Conservation (phyloP, 2,797 vertebrate genomes). For the Masticophis lateralis region DNA sequence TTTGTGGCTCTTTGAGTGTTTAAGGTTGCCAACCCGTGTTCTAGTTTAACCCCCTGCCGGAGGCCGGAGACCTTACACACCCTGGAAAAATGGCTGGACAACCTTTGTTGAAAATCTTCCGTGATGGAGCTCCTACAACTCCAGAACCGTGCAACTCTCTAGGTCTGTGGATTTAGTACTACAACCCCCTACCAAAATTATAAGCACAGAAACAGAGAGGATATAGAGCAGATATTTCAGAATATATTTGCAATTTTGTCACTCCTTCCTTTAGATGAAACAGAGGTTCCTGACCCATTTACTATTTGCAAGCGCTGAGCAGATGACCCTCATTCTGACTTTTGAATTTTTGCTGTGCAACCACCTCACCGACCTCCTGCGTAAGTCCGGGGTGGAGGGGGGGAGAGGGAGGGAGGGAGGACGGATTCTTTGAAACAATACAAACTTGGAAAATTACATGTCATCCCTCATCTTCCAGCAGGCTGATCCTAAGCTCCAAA, state of each 20-base stretch:
- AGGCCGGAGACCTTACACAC: too few relatives aligned
- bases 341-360: background rate
- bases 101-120: too few relatives aligned
- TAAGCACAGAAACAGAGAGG: background rate
- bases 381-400: background rate
- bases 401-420: background rate
- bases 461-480: background rate
- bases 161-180: background rate
- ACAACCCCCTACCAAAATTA: background rate
- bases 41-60: too few relatives aligned
- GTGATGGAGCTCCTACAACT: too few relatives aligned
- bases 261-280: background rate
- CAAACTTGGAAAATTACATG: background rate
- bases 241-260: background rate
- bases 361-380: background rate
- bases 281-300: conserved; percentile 18
- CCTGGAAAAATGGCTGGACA: too few relatives aligned
- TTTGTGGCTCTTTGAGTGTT: too few relatives aligned
- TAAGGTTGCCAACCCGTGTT: too few relatives aligned
- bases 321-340: background rate
- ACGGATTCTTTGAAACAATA: background rate
- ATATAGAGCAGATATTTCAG: background rate
- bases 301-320: background rate
- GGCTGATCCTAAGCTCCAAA: background rate
- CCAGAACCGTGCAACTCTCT: background rate